phyloP scores from a whole-genome alignment of 1,140 invertebrate species.

The Drosophila nikananu region DNA sequence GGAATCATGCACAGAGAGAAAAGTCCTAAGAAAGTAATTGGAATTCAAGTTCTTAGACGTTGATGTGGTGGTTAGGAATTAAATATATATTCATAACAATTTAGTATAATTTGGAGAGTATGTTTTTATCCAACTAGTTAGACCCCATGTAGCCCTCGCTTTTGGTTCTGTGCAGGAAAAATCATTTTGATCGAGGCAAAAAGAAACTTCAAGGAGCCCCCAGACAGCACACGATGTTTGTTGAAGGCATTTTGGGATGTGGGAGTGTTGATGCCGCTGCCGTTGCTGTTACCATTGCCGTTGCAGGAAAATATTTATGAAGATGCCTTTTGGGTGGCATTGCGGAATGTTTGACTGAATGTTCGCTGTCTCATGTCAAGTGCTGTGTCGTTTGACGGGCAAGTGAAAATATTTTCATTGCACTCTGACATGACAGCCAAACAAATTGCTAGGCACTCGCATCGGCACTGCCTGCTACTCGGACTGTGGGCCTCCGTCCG shows the following conservation, averaged over 20 bases:
- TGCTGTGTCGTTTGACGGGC: conserved; percentile 52
- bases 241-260: conserved; percentile 67
- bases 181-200: conserved; percentile 79
- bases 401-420: conserved; percentile 84
- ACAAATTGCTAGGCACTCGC: conserved; percentile 66
- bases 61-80: not conserved
- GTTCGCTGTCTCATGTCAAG: conserved; percentile 78
- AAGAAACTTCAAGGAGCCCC: conserved; percentile 73
- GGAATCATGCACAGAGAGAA: not conserved
- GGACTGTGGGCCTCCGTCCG: not conserved
- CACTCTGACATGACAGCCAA: conserved; percentile 82
- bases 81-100: no score
- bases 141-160: not conserved
- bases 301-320: conserved; percentile 75
- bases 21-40: not conserved
- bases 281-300: conserved; percentile 39
- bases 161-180: conserved; percentile 23
- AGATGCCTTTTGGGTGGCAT: conserved; percentile 82
- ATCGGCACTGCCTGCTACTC: conserved; percentile 15
- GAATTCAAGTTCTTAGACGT: not conserved
- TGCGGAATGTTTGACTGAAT: conserved; percentile 73
- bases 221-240: conserved; percentile 76
- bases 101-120: no score
- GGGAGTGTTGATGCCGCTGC: conserved; percentile 70
- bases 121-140: not conserved